Percentiles rank a stretch among this genome's conserved stretches.
These are phyloP conservation scores for Erythrocercus mccallii DNA, from an alignment of 2,113 vertebrate species.

Conservation along the genomic window DNA sequence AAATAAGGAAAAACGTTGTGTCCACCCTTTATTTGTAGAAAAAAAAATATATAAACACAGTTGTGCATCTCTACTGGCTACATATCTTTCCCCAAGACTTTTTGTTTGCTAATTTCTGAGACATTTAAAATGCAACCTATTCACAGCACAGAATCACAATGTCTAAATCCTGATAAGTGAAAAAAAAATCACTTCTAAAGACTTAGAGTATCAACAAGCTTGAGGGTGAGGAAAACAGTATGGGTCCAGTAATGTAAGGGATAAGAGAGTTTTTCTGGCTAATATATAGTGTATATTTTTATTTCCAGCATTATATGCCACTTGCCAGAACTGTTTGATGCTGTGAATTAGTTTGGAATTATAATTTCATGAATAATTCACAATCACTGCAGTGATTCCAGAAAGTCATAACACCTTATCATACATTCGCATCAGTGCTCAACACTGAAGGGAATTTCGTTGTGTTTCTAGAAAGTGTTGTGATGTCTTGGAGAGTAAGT, in stretches of 20 bases:
- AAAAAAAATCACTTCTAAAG: neutral
- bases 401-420: conserved; percentile 29
- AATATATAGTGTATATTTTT: neutral
- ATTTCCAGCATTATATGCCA: neutral
- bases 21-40: neutral
- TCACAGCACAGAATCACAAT: neutral
- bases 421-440: neutral
- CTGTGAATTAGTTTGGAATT: conserved; percentile 27
- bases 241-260: neutral
- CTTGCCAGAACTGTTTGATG: conserved; percentile 30
- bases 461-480: conserved; percentile 40
- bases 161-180: neutral
- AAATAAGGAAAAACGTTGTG: neutral
- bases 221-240: neutral
- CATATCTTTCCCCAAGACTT: neutral
- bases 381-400: conserved; percentile 1
- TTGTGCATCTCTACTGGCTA: neutral
- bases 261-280: neutral
- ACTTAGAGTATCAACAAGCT: neutral
- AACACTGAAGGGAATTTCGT: neutral
- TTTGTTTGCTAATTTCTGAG: neutral
- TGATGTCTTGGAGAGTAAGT: neutral
- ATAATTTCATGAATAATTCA: conserved; percentile 62
- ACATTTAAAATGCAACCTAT: neutral
- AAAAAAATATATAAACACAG: neutral